phyloP scores from a whole-genome alignment of 2,888 invertebrate genomes.

The Caradrina clavipalpis region DNA sequence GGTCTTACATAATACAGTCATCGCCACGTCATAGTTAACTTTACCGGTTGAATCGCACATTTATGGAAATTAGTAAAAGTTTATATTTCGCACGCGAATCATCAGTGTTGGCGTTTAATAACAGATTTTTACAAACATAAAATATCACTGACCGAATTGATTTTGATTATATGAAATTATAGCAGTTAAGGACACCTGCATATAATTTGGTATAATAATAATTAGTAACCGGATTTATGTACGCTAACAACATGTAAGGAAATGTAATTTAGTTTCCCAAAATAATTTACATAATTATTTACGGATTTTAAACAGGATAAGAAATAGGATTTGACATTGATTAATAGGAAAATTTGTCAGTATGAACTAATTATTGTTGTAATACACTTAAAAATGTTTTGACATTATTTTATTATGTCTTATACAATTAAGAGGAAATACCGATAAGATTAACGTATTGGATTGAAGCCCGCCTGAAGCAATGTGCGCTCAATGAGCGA shows the following conservation, averaged over 20 bases:
- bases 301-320: slow-evolving; percentile 58
- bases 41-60: slow-evolving; percentile 67
- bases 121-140: slow-evolving; percentile 42
- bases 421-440: slow-evolving; percentile 25
- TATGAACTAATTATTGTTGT: not conserved
- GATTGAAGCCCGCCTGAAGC: slow-evolving; percentile 17
- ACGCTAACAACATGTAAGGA: slow-evolving; percentile 34
- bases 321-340: slow-evolving; percentile 46
- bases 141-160: slow-evolving; percentile 44
- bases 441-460: slow-evolving; percentile 26
- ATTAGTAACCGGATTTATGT: slow-evolving; percentile 43
- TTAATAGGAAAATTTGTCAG: slow-evolving; percentile 13
- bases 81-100: slow-evolving; percentile 60
- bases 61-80: slow-evolving; percentile 77
- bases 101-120: slow-evolving; percentile 67
- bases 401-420: slow-evolving; percentile 12
- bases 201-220: slow-evolving; percentile 47
- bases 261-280: slow-evolving; percentile 37
- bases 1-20: slow-evolving; percentile 70
- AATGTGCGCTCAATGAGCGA: slow-evolving; percentile 11
- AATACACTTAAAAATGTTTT: not conserved
- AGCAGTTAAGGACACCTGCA: slow-evolving; percentile 33
- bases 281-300: slow-evolving; percentile 36
- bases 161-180: slow-evolving; percentile 62
- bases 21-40: slow-evolving; percentile 68